Conservation (phyloP, 2,888 invertebrate species). For the Agriopis aurantiaria region DNA sequence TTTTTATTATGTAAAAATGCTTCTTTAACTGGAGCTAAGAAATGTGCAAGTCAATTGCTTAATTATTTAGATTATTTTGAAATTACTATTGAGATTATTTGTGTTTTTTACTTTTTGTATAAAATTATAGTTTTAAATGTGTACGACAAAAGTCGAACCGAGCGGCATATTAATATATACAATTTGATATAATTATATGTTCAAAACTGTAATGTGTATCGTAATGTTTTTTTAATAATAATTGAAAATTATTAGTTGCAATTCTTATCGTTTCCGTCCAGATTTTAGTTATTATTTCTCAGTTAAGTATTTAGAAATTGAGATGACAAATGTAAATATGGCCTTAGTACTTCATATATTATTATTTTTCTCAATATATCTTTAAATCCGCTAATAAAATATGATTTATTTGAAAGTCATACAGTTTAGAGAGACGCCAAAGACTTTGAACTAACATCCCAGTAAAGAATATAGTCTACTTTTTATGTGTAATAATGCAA, state of each 20-base stretch:
- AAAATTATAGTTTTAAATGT: conserved; percentile 65
- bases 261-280: conserved; percentile 85
- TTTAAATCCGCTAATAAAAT: conserved; percentile 45
- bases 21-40: conserved; percentile 44
- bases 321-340: conserved; percentile 61
- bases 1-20: conserved; percentile 44
- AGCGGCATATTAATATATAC: conserved; percentile 63
- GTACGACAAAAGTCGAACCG: conserved; percentile 45
- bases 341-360: conserved; percentile 51
- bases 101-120: conserved; percentile 75
- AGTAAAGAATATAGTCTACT: conserved; percentile 50
- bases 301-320: conserved; percentile 52
- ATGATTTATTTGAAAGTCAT: conserved; percentile 71
- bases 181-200: conserved; percentile 61
- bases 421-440: conserved; percentile 85
- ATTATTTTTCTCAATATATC: conserved; percentile 40
- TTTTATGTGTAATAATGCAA: conserved; percentile 64
- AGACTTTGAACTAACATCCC: conserved; percentile 68
- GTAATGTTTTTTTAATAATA: conserved; percentile 52
- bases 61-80: conserved; percentile 71
- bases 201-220: conserved; percentile 58
- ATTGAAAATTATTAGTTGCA: conserved; percentile 62
- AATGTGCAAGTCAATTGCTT: conserved; percentile 62
- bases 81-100: conserved; percentile 84
- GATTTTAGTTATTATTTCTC: conserved; percentile 65